These are phyloP conservation scores for Colletes gigas DNA, from an alignment of 1,140 invertebrate species.

Conservation along the genomic window DNA sequence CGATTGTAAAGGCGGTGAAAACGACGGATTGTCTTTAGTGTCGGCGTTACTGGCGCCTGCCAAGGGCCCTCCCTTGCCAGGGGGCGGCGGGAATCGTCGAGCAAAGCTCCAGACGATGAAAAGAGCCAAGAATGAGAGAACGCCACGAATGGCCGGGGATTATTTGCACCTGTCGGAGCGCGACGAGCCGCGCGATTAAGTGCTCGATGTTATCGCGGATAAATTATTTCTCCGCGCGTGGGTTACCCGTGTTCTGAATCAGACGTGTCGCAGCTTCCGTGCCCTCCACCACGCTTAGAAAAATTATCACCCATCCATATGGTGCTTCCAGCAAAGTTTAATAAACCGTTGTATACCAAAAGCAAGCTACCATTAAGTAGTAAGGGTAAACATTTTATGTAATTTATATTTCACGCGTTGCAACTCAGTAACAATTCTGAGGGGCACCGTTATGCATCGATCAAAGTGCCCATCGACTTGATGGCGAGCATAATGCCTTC, in stretches of 20 bases:
- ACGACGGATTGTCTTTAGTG: conserved; percentile 38
- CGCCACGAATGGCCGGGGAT: conserved; percentile 26
- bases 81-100: neutral
- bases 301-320: no score
- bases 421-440: no score
- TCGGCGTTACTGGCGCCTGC: neutral
- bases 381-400: no score
- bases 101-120: conserved; percentile 13
- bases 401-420: no score
- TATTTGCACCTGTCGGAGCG: conserved; percentile 51
- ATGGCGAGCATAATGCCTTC: neutral
- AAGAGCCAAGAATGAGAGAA: conserved; percentile 42
- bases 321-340: no score
- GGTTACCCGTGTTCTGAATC: neutral
- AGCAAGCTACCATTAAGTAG: no score
- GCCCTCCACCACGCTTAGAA: no score
- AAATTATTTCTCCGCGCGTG: neutral
- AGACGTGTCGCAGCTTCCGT: no score
- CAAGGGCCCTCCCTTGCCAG: neutral
- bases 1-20: conserved; percentile 47
- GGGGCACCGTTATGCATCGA: no score
- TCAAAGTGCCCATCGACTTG: conserved; percentile 17
- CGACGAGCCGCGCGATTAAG: conserved; percentile 19
- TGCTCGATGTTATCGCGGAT: neutral
- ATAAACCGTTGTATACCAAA: no score